Percentiles rank a stretch among this genome's conserved stretches.
Evolutionary conservation across 2,888 invertebrate genomes (phyloP).

Genomic region (Diploptera punctata): DNA sequence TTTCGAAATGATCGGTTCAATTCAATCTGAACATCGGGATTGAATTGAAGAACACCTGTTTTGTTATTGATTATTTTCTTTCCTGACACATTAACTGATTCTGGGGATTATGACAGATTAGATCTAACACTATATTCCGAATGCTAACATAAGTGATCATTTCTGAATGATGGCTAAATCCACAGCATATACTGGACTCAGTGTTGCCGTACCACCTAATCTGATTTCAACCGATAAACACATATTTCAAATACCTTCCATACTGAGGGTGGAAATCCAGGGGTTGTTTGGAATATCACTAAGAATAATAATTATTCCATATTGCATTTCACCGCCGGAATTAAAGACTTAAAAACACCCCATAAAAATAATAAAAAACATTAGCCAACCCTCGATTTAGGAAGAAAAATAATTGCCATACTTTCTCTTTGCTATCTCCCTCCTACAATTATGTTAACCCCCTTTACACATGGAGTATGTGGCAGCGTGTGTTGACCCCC

Average conservation of each 20-base stretch:
- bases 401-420: slow-evolving; percentile 22
- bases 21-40: too few species aligned
- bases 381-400: not conserved
- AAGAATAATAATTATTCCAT: slow-evolving; percentile 12
- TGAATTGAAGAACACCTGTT: too few species aligned
- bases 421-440: not conserved
- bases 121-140: too few species aligned
- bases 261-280: not conserved
- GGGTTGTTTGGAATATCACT: not conserved
- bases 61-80: too few species aligned
- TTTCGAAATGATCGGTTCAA: too few species aligned
- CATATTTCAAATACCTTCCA: not conserved
- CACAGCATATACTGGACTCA: too few species aligned
- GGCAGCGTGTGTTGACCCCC: slow-evolving; percentile 1
- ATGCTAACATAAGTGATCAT: too few species aligned
- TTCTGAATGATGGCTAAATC: too few species aligned
- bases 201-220: too few species aligned
- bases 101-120: too few species aligned
- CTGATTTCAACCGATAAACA: not conserved
- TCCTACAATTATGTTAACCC: not conserved
- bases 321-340: slow-evolving; percentile 25
- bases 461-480: not conserved
- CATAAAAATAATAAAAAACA: slow-evolving; percentile 23
- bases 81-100: too few species aligned
- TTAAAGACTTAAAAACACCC: slow-evolving; percentile 30